phyloP scores from a whole-genome alignment of 2,113 vertebrate species.

The Notothenia coriiceps region DNA sequence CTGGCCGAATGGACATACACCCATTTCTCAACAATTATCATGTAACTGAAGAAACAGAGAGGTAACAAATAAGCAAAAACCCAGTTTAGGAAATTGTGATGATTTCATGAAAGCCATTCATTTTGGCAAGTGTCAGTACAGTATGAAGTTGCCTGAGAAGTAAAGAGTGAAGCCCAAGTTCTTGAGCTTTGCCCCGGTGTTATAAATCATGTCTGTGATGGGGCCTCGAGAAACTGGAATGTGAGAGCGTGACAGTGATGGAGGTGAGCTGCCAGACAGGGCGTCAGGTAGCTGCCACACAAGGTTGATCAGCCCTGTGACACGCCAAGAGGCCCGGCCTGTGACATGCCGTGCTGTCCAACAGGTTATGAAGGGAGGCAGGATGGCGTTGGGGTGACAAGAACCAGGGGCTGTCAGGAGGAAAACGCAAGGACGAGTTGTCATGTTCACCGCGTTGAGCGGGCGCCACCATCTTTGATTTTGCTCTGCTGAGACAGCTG shows the following conservation, averaged over 20 bases:
- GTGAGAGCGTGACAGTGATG: slow-evolving; percentile 76
- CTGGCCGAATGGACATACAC: slow-evolving; percentile 29
- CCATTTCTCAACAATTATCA: slow-evolving; percentile 50
- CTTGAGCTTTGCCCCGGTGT: neutral
- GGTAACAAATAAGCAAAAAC: slow-evolving; percentile 19
- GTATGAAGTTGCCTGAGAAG: neutral
- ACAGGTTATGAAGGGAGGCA: slow-evolving; percentile 74
- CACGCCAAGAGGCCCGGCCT: slow-evolving; percentile 52
- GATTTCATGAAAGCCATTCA: slow-evolving; percentile 14
- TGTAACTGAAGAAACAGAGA: slow-evolving; percentile 18
- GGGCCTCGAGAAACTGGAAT: slow-evolving; percentile 72
- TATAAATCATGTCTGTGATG: slow-evolving; percentile 65
- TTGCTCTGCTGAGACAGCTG: slow-evolving; percentile 50
- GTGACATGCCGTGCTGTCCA: slow-evolving; percentile 63
- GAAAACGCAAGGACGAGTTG: slow-evolving; percentile 56
- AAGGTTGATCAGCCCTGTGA: slow-evolving; percentile 66
- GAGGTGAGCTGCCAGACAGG: slow-evolving; percentile 74
- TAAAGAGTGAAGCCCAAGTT: slow-evolving; percentile 15
- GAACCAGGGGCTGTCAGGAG: slow-evolving; percentile 77
- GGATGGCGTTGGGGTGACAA: slow-evolving; percentile 68
- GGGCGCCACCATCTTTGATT: slow-evolving; percentile 67
- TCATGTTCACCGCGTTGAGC: slow-evolving; percentile 48
- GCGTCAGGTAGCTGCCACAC: slow-evolving; percentile 76
- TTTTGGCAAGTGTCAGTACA: neutral
- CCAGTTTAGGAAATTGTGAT: slow-evolving; percentile 4